Percentiles rank a stretch among this genome's conserved stretches.
phyloP scores from a whole-genome alignment of 2,888 invertebrate genomes.

The Lasiommata megera region DNA sequence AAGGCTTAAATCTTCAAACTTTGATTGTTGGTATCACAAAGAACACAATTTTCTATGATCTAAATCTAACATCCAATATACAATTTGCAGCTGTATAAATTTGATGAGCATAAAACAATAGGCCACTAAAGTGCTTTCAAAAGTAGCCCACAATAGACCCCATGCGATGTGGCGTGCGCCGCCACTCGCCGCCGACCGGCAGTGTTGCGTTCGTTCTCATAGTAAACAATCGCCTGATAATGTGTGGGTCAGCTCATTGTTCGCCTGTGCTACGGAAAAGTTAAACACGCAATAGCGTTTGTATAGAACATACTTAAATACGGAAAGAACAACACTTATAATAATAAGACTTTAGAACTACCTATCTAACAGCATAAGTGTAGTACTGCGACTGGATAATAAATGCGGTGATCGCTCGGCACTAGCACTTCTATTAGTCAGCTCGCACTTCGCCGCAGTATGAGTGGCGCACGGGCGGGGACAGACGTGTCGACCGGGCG shows the following conservation, averaged over 20 bases:
- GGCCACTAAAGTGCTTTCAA: conserved; percentile 60
- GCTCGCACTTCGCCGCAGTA: conserved; percentile 44
- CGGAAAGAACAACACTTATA: neutral
- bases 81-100: conserved; percentile 50
- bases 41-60: neutral
- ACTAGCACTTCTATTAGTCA: conserved; percentile 27
- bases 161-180: conserved; percentile 45
- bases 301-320: neutral
- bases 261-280: conserved; percentile 5
- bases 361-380: conserved; percentile 10
- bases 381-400: conserved; percentile 16
- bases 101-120: conserved; percentile 61
- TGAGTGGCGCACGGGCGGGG: conserved; percentile 60
- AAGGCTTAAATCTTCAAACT: too few species aligned
- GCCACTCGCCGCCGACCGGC: conserved; percentile 19
- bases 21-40: neutral
- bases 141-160: conserved; percentile 53
- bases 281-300: conserved; percentile 15
- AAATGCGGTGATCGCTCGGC: conserved; percentile 27
- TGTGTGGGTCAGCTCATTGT: conserved; percentile 50
- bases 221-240: conserved; percentile 58
- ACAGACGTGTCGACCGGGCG: conserved; percentile 54
- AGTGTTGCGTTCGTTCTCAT: conserved; percentile 47
- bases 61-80: neutral
- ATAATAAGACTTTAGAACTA: neutral